These are phyloP conservation scores for Phalacrocorax aristotelis DNA, from an alignment of 2,113 vertebrate genomes.

Conservation along the genomic window DNA sequence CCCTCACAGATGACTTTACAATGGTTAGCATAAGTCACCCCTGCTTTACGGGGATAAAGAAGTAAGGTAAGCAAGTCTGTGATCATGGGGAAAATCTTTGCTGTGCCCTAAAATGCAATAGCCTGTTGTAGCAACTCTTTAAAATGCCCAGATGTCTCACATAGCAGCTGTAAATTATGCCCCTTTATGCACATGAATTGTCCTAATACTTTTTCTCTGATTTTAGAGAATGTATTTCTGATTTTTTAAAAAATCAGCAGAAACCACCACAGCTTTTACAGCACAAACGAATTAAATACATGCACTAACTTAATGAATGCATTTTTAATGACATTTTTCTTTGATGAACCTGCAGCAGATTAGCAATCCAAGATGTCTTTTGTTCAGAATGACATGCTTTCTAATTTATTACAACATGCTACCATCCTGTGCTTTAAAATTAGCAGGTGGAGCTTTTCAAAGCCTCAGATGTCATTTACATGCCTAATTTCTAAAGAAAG, in stretches of 20 bases:
- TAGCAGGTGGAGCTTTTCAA: slow-evolving; percentile 35
- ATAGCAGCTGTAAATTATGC: not conserved
- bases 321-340: slow-evolving; percentile 26
- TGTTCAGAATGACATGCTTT: slow-evolving; percentile 44
- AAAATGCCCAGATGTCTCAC: not conserved
- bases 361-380: slow-evolving; percentile 42
- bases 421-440: slow-evolving; percentile 16
- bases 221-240: not conserved
- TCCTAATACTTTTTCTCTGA: not conserved
- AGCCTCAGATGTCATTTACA: slow-evolving; percentile 30
- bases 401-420: not conserved
- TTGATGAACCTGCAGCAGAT: slow-evolving; percentile 27
- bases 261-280: not conserved
- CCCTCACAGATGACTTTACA: not conserved
- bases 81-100: not conserved
- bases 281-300: not conserved
- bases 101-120: not conserved
- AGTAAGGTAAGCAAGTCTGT: not conserved
- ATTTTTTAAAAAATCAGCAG: not conserved
- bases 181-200: not conserved
- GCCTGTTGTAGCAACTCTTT: not conserved
- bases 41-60: not conserved
- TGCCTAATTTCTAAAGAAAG: not conserved
- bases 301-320: not conserved
- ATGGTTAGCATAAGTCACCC: not conserved